These are phyloP conservation scores for Microcebus lehilahytsara DNA, from an alignment of 2,113 vertebrate genomes.

Conservation along the genomic window DNA sequence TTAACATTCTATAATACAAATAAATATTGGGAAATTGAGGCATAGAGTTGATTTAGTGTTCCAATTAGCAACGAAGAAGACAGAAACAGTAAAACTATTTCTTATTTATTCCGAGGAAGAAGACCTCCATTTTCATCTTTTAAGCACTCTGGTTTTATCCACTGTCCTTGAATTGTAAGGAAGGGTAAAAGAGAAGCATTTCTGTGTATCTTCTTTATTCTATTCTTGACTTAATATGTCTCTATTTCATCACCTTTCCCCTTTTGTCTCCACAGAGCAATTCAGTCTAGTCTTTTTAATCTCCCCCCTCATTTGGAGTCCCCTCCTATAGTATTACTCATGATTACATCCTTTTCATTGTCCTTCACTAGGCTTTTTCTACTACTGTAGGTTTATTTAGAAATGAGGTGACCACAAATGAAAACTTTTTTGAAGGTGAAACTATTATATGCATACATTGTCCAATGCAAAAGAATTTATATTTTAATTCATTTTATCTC, in stretches of 20 bases:
- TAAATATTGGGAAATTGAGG: not conserved
- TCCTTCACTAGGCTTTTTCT: conserved; percentile 15
- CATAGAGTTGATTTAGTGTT: not conserved
- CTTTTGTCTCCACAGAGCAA: not conserved
- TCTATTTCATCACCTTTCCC: conserved; percentile 34
- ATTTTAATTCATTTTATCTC: not conserved
- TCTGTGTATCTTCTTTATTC: not conserved
- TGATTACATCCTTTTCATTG: conserved; percentile 26
- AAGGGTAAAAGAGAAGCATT: not conserved
- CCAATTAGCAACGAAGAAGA: not conserved
- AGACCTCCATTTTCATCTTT: conserved; percentile 2
- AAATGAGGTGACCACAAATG: not conserved
- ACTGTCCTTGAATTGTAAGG: conserved; percentile 34
- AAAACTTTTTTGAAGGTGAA: conserved; percentile 2
- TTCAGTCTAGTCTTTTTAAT: conserved; percentile 47
- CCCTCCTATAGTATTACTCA: not conserved
- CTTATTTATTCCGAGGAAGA: conserved; percentile 11
- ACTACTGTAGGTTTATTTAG: conserved; percentile 30
- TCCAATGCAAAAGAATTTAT: not conserved
- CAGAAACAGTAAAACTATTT: not conserved
- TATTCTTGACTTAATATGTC: conserved; percentile 43
- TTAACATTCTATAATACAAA: not conserved
- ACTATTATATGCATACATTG: not conserved
- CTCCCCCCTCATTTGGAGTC: not conserved
- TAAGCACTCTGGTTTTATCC: not conserved